Conservation (phyloP, 2,888 invertebrate species). For the Megalurothrips usitatus region DNA sequence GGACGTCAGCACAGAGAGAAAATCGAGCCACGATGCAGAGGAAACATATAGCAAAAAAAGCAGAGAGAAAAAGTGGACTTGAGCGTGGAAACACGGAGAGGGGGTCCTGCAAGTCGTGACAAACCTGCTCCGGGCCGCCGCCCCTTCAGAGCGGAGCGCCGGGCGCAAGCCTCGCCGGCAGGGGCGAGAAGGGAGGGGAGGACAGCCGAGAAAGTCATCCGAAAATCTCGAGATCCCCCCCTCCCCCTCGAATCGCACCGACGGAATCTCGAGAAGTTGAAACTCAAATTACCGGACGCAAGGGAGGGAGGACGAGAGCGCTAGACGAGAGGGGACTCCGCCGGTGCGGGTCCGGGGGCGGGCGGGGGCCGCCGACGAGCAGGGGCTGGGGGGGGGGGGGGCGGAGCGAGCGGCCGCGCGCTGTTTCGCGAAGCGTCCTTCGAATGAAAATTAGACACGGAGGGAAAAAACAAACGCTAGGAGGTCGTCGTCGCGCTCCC, state of each 20-base stretch:
- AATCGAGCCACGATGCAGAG: neutral
- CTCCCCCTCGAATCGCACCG: neutral
- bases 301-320: neutral
- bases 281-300: slow-evolving; percentile 16
- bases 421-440: neutral
- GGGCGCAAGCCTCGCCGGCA: neutral
- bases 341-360: neutral
- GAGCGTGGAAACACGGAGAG: too few species aligned
- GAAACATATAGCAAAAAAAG: too few species aligned
- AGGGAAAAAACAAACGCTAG: neutral
- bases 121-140: neutral
- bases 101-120: neutral
- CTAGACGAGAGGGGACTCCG: neutral
- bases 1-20: neutral
- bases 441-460: too few species aligned
- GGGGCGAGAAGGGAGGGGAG: neutral
- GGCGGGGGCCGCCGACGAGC: neutral
- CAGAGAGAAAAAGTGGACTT: too few species aligned
- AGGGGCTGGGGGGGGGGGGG: neutral
- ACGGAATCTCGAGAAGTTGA: slow-evolving; percentile 20
- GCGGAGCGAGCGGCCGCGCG: too few species aligned
- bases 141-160: neutral
- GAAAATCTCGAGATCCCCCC: neutral
- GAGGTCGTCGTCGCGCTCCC: neutral
- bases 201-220: slow-evolving; percentile 1